phyloP scores from a whole-genome alignment of 2,888 invertebrate species.

The Callyntrura sp. region DNA sequence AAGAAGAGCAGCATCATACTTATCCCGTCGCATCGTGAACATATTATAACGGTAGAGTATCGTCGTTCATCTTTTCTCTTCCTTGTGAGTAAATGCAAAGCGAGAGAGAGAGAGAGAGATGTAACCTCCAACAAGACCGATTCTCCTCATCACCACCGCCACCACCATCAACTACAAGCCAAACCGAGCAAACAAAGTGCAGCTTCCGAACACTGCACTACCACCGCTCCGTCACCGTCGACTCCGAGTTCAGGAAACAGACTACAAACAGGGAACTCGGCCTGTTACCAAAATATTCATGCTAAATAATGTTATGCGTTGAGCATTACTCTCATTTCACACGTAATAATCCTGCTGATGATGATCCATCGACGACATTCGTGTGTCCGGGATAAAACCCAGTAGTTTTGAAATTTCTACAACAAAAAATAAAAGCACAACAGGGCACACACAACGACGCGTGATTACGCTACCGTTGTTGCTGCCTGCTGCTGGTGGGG shows the following conservation, averaged over 20 bases:
- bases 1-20: conserved; percentile 28
- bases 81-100: neutral
- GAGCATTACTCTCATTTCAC: neutral
- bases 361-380: neutral
- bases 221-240: conserved; percentile 24
- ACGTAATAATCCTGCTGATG: neutral
- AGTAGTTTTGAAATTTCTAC: neutral
- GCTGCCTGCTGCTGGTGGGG: neutral
- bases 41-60: neutral
- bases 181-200: neutral
- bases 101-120: neutral
- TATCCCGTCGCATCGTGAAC: neutral
- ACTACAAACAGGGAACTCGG: conserved; percentile 14
- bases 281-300: neutral
- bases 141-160: conserved; percentile 19
- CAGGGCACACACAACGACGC: neutral
- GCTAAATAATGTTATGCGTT: neutral
- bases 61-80: conserved; percentile 15
- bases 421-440: neutral
- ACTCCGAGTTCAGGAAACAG: conserved; percentile 46
- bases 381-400: conserved; percentile 21
- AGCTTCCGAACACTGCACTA: conserved; percentile 14
- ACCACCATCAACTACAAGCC: neutral
- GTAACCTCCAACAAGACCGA: neutral
- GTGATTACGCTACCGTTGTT: neutral